phyloP scores from a whole-genome alignment of 2,888 invertebrate species.

The Theretra japonica region DNA sequence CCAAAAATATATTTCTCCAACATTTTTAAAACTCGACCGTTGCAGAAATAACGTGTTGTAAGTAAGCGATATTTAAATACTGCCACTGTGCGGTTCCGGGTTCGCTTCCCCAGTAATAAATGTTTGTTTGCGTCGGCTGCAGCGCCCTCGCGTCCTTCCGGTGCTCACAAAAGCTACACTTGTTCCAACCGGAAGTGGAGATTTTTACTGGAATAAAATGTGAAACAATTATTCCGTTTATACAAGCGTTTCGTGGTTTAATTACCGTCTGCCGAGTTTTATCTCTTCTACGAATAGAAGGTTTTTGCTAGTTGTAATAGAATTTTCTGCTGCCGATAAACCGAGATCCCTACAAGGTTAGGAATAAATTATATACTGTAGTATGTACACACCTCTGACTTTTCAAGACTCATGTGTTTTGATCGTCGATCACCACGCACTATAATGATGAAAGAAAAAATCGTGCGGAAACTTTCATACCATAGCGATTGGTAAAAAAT shows the following conservation, averaged over 20 bases:
- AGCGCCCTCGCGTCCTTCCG: conserved; percentile 27
- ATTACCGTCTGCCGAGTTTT: conserved; percentile 12
- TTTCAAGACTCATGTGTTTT: too few species aligned
- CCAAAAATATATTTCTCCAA: neutral
- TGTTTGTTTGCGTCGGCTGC: conserved; percentile 28
- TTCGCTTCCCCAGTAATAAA: conserved; percentile 32
- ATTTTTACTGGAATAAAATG: conserved; percentile 12
- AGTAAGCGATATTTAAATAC: conserved; percentile 27
- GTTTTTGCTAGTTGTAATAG: too few species aligned
- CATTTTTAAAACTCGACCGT: neutral
- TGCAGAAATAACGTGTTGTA: conserved; percentile 10
- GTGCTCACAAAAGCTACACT: conserved; percentile 15
- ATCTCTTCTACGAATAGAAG: too few species aligned
- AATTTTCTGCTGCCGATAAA: too few species aligned
- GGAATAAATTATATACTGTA: too few species aligned
- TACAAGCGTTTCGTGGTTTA: neutral
- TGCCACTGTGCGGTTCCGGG: conserved; percentile 26
- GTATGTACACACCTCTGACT: too few species aligned
- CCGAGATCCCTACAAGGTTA: too few species aligned
- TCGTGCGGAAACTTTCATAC: too few species aligned
- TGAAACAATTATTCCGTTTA: conserved; percentile 10
- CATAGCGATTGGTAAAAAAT: too few species aligned
- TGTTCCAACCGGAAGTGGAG: conserved; percentile 2
- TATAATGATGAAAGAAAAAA: too few species aligned
- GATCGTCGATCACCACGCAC: too few species aligned